A percentile compares a stretch with the other conserved stretches of the same genome.
Conservation (phyloP, 2,888 invertebrate species). For the Brassicogethes aeneus region DNA sequence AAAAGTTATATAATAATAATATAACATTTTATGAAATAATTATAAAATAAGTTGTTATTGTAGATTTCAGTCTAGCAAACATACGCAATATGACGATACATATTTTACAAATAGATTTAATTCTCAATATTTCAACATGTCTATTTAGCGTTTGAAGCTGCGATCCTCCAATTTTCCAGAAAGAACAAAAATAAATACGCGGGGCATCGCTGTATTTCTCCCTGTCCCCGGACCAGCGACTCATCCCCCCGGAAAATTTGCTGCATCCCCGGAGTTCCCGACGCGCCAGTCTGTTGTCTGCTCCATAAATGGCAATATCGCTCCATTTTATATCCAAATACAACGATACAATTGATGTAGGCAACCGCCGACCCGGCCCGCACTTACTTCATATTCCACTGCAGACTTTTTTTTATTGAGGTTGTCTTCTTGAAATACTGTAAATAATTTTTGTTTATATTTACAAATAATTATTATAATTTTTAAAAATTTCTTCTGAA, state of each 20-base stretch:
- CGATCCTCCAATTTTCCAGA: slow-evolving; percentile 14
- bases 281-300: slow-evolving; percentile 35
- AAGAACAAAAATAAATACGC: slow-evolving; percentile 18
- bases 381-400: no score
- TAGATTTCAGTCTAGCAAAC: no score
- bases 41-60: no score
- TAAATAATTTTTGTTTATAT: no score
- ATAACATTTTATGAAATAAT: no score
- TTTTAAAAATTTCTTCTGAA: no score
- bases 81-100: neutral
- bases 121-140: slow-evolving; percentile 18
- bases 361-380: neutral
- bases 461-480: no score
- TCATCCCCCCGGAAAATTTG: slow-evolving; percentile 9
- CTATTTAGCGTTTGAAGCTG: slow-evolving; percentile 4
- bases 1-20: no score
- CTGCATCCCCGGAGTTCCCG: slow-evolving; percentile 25
- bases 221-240: slow-evolving; percentile 9
- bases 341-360: slow-evolving; percentile 28
- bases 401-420: no score
- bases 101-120: slow-evolving; percentile 16
- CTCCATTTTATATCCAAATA: slow-evolving; percentile 32
- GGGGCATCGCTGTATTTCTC: slow-evolving; percentile 12
- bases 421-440: no score
- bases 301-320: slow-evolving; percentile 33